Conservation (phyloP, 2,797 vertebrate genomes). For the Sternotherus odoratus region DNA sequence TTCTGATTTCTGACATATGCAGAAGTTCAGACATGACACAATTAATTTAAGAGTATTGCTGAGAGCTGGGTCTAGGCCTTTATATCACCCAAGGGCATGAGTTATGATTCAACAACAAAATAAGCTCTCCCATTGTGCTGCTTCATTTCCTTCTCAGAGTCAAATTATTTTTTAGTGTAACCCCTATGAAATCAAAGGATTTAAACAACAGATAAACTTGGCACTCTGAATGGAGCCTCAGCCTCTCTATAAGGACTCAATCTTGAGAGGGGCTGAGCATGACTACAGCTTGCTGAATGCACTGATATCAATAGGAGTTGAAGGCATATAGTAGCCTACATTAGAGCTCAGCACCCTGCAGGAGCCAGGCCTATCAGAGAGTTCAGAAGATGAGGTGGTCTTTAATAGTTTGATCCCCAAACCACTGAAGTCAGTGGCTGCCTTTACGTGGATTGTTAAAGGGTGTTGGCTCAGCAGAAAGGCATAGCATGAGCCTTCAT, state of each 20-base stretch:
- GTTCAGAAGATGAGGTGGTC: not conserved
- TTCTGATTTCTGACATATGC: slow-evolving; percentile 28
- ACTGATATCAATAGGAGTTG: accelerated
- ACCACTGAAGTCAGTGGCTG: not conserved
- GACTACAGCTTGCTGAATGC: accelerated
- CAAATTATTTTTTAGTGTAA: not conserved
- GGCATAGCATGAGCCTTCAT: too few species aligned
- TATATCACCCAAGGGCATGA: accelerated
- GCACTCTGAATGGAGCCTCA: not conserved
- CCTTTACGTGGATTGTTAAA: not conserved
- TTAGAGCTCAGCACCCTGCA: not conserved
- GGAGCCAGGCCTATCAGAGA: not conserved
- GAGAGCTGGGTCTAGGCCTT: slow-evolving; percentile 3
- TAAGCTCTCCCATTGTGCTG: accelerated
- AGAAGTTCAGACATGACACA: not conserved
- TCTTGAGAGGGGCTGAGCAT: accelerated
- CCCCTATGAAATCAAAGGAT: not conserved
- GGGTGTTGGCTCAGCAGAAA: too few species aligned
- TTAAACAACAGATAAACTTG: not conserved
- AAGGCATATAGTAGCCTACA: accelerated
- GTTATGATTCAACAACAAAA: not conserved
- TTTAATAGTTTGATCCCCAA: not conserved
- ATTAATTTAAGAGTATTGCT: not conserved
- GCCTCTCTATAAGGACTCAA: not conserved
- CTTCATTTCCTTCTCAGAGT: not conserved